These are phyloP conservation scores for Bugula neritina DNA, from an alignment of 2,888 invertebrate species.

Conservation along the genomic window DNA sequence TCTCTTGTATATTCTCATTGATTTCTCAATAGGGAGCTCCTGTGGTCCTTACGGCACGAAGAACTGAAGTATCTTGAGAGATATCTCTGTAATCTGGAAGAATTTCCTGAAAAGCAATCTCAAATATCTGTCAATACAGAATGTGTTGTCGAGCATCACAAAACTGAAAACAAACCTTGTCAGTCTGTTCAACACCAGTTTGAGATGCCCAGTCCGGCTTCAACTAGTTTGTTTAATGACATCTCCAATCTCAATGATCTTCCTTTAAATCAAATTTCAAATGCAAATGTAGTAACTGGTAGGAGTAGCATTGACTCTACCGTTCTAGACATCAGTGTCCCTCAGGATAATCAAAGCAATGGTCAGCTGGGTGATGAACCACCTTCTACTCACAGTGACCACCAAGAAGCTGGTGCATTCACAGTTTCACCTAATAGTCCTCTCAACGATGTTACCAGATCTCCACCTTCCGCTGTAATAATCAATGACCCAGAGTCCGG, in stretches of 20 bases:
- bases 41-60: conserved; percentile 77
- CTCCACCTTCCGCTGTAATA: not conserved
- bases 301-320: no score
- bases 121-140: not conserved
- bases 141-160: not conserved
- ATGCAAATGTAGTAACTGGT: no score
- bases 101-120: conserved; percentile 50
- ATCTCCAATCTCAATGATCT: not conserved
- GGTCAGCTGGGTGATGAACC: no score
- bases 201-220: not conserved
- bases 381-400: no score
- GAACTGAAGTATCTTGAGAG: conserved; percentile 82
- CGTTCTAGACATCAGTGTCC: no score
- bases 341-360: no score
- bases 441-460: no score
- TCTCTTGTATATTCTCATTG: no score
- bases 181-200: not conserved
- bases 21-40: conserved; percentile 76
- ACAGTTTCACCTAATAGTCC: no score
- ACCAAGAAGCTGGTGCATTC: no score
- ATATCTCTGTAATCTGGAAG: conserved; percentile 83
- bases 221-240: conserved; percentile 15
- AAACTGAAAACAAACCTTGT: not conserved
- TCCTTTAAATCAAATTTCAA: no score
- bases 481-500: not conserved